phyloP scores from a whole-genome alignment of 2,113 vertebrate genomes.

The Semnornis frantzii region DNA sequence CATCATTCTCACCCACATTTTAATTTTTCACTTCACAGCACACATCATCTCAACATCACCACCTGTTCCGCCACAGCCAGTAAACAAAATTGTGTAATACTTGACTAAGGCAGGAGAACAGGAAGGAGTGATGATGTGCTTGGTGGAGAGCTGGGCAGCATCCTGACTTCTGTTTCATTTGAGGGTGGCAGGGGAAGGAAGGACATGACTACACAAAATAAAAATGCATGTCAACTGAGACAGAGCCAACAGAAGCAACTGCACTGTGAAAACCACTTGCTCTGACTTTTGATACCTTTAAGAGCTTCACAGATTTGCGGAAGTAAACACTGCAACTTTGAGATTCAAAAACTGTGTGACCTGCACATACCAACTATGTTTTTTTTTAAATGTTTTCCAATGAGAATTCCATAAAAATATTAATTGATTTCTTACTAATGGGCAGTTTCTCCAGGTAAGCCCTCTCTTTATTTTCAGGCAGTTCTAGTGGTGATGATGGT shows the following conservation, averaged over 20 bases:
- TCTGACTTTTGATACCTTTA: background rate
- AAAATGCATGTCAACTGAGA: background rate
- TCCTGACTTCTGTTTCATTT: background rate
- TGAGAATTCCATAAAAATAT: background rate
- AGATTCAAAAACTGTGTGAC: background rate
- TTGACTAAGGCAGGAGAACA: background rate
- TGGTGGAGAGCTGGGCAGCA: background rate
- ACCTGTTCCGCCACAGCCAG: background rate
- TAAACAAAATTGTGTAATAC: background rate
- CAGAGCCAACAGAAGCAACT: background rate
- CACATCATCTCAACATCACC: background rate
- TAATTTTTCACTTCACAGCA: background rate
- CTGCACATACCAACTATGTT: background rate
- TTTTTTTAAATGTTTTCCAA: background rate
- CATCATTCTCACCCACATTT: constrained; percentile 1
- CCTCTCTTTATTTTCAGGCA: background rate
- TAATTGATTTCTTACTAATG: background rate
- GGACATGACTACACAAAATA: background rate
- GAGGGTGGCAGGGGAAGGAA: background rate
- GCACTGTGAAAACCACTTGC: background rate
- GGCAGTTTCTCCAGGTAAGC: background rate
- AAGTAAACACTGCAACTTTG: background rate
- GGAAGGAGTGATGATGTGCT: background rate
- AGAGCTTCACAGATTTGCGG: background rate
- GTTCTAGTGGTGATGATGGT: background rate